A percentile compares a stretch with the other conserved stretches of the same genome.
Conservation (phyloP, 1,140 invertebrate species). For the Aphaenogaster ashmeadi region DNA sequence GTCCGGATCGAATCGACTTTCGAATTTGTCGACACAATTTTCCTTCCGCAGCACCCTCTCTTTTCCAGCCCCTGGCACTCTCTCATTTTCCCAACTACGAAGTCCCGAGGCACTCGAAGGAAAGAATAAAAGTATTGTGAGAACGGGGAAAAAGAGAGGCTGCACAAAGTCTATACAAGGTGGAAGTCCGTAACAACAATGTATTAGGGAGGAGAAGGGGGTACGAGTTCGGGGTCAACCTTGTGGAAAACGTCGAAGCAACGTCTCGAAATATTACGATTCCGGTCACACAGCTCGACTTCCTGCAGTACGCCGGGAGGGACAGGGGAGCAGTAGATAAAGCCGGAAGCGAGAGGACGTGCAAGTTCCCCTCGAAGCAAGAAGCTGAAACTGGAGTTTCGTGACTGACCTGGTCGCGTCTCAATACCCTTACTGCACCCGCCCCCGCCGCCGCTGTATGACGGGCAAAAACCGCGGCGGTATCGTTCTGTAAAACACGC, state of each 20-base stretch:
- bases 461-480: conserved; percentile 2
- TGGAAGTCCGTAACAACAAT: conserved; percentile 49
- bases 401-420: conserved; percentile 51
- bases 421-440: background rate
- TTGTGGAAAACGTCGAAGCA: conserved; percentile 70
- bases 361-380: conserved; percentile 61
- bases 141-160: background rate
- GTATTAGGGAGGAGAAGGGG: background rate
- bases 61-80: background rate
- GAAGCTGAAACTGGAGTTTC: conserved; percentile 58
- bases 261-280: conserved; percentile 74
- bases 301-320: conserved; percentile 43
- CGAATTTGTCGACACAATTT: conserved; percentile 45
- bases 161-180: conserved; percentile 22
- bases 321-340: conserved; percentile 50
- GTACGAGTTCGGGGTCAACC: conserved; percentile 49
- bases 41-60: conserved; percentile 8
- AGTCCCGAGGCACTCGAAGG: conserved; percentile 3
- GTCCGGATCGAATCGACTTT: conserved; percentile 20
- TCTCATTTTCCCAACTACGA: conserved; percentile 28
- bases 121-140: conserved; percentile 36
- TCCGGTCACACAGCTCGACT: conserved; percentile 72
- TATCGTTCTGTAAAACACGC: conserved; percentile 49
- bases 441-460: background rate
- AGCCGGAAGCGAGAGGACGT: conserved; percentile 53